Evolutionary conservation across 2,113 vertebrate species (phyloP).

Genomic region (Hypanus sabinus): DNA sequence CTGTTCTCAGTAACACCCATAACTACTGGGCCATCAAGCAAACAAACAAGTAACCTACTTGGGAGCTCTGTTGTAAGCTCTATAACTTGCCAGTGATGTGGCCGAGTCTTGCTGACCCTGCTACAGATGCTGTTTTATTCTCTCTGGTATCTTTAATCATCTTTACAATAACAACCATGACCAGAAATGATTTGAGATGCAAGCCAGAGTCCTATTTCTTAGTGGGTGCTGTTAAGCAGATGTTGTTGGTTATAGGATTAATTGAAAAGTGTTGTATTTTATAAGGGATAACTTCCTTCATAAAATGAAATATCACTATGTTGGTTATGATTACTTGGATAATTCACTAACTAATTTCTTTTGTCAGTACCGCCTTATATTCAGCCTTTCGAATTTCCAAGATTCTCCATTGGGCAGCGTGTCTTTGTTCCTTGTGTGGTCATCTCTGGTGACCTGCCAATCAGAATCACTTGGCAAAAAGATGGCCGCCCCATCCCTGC

Average conservation of each 20-base stretch:
- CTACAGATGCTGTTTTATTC: background rate
- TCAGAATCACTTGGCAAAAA: conserved; percentile 99
- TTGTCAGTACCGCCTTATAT: conserved; percentile 88
- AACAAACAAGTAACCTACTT: background rate
- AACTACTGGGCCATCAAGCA: background rate
- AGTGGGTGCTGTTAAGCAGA: background rate
- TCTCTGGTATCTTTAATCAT: background rate
- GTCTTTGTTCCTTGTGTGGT: conserved; percentile 97
- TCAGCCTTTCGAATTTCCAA: conserved; percentile 92
- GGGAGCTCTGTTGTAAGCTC: background rate
- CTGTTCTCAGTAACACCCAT: background rate
- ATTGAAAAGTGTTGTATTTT: background rate
- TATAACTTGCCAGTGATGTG: background rate
- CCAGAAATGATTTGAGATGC: background rate
- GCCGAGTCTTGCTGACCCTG: background rate
- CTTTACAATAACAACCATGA: background rate
- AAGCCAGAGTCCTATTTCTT: background rate
- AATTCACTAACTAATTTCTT: background rate
- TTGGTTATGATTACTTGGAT: background rate
- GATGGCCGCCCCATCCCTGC: conserved; percentile 83
- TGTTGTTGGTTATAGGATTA: background rate
- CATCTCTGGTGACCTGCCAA: conserved; percentile 89
- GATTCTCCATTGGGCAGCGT: conserved; percentile 91
- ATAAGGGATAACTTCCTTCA: background rate
- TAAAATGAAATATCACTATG: too few relatives aligned